Percentiles rank a stretch among this genome's conserved stretches.
These are phyloP conservation scores for Microcebus lehilahytsara DNA, from an alignment of 2,113 vertebrate genomes.

Conservation along the genomic window DNA sequence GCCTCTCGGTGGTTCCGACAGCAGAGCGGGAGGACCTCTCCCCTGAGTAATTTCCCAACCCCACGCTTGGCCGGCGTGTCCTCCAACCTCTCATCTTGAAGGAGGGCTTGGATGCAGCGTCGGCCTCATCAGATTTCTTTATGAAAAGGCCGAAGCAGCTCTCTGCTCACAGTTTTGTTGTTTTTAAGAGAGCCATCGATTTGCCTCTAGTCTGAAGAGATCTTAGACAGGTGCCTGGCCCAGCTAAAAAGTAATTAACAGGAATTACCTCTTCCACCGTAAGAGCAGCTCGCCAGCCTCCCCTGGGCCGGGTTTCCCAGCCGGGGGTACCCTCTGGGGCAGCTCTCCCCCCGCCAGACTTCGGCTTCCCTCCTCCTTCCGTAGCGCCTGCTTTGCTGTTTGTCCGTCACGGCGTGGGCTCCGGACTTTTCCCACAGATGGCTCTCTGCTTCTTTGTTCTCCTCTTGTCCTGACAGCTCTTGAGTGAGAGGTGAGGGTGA, in stretches of 20 bases:
- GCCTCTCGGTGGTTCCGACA: neutral
- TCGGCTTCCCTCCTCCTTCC: neutral
- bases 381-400: neutral
- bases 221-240: neutral
- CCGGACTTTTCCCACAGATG: neutral
- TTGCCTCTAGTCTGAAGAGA: neutral
- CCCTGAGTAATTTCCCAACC: neutral
- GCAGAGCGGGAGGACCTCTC: neutral
- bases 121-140: neutral
- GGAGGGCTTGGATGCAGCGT: neutral
- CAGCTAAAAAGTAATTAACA: neutral
- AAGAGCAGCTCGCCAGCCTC: neutral
- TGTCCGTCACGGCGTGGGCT: neutral
- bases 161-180: neutral
- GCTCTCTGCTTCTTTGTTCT: neutral
- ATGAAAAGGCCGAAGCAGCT: neutral
- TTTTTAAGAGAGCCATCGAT: neutral
- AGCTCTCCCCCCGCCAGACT: neutral
- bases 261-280: neutral
- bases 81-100: neutral
- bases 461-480: neutral
- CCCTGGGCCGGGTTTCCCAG: neutral
- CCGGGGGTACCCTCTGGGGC: accelerated
- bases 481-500: neutral
- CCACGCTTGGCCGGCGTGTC: neutral